Conservation (phyloP, 2,888 invertebrate species). For the Epirrhoe tristata region DNA sequence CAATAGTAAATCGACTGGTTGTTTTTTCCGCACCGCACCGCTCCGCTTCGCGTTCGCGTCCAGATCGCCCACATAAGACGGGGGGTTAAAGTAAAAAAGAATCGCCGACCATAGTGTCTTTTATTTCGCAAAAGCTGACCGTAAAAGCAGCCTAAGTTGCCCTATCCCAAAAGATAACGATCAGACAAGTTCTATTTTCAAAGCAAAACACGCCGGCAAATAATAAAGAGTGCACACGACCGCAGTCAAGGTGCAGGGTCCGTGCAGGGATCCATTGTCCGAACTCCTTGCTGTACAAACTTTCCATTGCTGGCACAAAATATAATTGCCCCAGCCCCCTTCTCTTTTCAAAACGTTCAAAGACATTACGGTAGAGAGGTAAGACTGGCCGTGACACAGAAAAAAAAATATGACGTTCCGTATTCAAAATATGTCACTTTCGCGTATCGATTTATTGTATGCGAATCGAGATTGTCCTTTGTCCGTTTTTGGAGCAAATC, state of each 20-base stretch:
- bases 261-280: constrained; percentile 61
- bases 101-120: background rate
- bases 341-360: constrained; percentile 52
- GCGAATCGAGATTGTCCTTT: constrained; percentile 66
- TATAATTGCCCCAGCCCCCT: constrained; percentile 82
- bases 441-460: constrained; percentile 75
- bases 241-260: constrained; percentile 67
- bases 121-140: constrained; percentile 7
- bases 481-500: constrained; percentile 59
- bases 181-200: constrained; percentile 59
- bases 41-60: too few relatives aligned
- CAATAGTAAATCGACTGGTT: too few relatives aligned
- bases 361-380: constrained; percentile 51
- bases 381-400: constrained; percentile 47
- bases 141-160: constrained; percentile 39
- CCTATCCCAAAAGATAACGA: constrained; percentile 57
- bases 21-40: too few relatives aligned
- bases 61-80: too few relatives aligned
- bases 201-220: constrained; percentile 67
- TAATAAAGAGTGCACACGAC: constrained; percentile 71
- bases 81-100: background rate
- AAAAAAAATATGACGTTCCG: constrained; percentile 70
- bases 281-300: constrained; percentile 63
- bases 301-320: constrained; percentile 58
- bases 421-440: constrained; percentile 84